These are phyloP conservation scores for Drosophila koepferae DNA, from an alignment of 2,888 invertebrate genomes.

Conservation along the genomic window DNA sequence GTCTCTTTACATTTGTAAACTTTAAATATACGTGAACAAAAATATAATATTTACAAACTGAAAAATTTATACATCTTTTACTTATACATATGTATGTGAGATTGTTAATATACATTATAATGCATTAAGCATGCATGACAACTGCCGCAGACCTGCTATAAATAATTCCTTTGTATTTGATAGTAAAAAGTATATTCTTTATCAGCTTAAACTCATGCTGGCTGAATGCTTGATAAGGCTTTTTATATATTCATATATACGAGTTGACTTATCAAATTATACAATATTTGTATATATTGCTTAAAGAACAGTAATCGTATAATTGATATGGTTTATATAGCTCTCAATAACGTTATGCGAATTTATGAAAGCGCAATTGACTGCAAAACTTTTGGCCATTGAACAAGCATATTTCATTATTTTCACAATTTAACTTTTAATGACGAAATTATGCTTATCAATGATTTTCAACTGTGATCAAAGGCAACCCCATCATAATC, in stretches of 20 bases:
- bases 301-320: not conserved
- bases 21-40: conserved; percentile 65
- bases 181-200: not conserved
- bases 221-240: not conserved
- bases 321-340: not conserved
- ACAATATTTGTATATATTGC: not conserved
- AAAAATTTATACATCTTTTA: conserved; percentile 19
- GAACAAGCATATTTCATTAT: not conserved
- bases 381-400: not conserved
- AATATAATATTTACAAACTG: conserved; percentile 56
- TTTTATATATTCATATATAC: not conserved
- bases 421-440: not conserved
- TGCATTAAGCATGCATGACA: not conserved
- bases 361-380: not conserved
- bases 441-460: not conserved
- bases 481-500: not conserved
- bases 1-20: conserved; percentile 60
- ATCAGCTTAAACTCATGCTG: not conserved
- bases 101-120: not conserved
- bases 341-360: not conserved
- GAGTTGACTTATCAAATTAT: not conserved
- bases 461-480: not conserved
- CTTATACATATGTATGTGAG: not conserved
- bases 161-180: not conserved
- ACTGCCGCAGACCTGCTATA: not conserved